A percentile compares a stretch with the other conserved stretches of the same genome.
Evolutionary conservation across 2,888 invertebrate genomes (phyloP).

Genomic region (Kryphioiulus occultus): DNA sequence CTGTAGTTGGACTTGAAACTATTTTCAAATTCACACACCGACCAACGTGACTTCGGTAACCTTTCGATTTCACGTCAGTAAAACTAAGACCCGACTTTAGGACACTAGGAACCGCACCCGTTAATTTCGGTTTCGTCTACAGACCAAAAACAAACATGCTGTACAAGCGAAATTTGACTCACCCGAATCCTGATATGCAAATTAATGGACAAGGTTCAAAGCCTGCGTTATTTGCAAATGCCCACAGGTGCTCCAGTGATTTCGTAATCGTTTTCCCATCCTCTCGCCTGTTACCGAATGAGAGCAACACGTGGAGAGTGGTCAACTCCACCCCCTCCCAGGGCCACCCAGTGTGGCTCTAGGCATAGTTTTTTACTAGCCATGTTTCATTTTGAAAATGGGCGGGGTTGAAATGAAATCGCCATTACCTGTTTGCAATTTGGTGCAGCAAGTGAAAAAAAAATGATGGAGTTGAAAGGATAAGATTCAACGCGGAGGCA

Average conservation of each 20-base stretch:
- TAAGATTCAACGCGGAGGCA: slow-evolving; percentile 30
- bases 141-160: no score
- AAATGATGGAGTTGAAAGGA: neutral
- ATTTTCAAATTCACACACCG: no score
- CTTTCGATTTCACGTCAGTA: no score
- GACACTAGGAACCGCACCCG: no score
- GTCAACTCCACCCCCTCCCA: neutral
- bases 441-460: neutral
- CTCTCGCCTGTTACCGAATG: neutral
- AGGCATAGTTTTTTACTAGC: neutral
- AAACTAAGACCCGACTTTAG: no score
- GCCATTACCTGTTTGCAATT: neutral
- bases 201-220: neutral
- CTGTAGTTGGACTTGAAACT: no score
- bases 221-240: neutral
- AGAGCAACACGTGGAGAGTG: neutral
- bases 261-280: neutral
- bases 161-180: neutral
- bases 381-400: neutral
- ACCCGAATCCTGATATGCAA: neutral
- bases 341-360: neutral
- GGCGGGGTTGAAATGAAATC: slow-evolving; percentile 16
- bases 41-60: no score
- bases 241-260: neutral
- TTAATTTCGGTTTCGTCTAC: no score